phyloP scores from a whole-genome alignment of 2,113 vertebrate species.

The Jaculus jaculus region DNA sequence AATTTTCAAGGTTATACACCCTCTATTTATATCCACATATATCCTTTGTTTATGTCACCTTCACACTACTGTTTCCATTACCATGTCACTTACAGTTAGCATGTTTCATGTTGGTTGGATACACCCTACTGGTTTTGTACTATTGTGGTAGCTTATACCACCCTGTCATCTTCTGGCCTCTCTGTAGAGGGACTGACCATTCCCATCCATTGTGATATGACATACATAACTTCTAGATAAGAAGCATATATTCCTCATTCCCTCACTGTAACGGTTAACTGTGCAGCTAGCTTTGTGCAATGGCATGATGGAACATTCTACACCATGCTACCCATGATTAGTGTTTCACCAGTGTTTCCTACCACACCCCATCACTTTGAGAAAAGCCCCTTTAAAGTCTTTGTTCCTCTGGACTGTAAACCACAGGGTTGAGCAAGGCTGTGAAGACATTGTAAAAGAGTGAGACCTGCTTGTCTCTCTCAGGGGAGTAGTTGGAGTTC shows the following conservation, averaged over 20 bases:
- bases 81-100: neutral
- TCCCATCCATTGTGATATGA: neutral
- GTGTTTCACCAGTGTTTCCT: neutral
- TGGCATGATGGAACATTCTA: neutral
- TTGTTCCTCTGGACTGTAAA: slow-evolving; percentile 71
- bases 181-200: neutral
- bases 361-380: neutral
- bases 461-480: slow-evolving; percentile 59
- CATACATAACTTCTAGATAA: neutral
- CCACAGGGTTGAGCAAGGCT: slow-evolving; percentile 60
- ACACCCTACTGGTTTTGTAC: neutral
- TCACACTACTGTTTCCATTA: neutral
- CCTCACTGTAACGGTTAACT: neutral
- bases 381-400: slow-evolving; percentile 56
- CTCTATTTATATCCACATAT: neutral
- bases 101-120: neutral
- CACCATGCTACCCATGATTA: neutral
- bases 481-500: slow-evolving; percentile 46
- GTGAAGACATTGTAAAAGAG: slow-evolving; percentile 66
- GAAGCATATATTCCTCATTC: neutral
- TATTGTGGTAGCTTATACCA: neutral
- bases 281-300: neutral
- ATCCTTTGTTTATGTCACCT: neutral
- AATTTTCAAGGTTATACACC: neutral
- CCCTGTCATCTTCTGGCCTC: neutral